phyloP scores from a whole-genome alignment of 2,888 invertebrate genomes.

The Carpatolechia fugitivella region DNA sequence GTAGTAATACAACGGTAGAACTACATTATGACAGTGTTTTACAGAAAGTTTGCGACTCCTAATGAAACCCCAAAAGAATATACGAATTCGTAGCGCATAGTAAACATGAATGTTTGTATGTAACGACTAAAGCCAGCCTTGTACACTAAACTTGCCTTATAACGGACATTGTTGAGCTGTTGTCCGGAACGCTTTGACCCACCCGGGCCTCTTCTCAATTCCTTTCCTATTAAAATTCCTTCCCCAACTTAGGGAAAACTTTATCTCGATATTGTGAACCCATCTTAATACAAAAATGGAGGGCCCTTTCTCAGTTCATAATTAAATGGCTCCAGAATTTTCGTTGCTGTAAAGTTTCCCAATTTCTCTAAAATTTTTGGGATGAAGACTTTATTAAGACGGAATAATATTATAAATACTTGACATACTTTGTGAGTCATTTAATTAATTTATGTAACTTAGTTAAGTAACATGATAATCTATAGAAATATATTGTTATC shows the following conservation, averaged over 20 bases:
- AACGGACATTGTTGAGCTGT: conserved; percentile 48
- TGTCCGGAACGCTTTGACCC: conserved; percentile 56
- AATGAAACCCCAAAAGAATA: no score
- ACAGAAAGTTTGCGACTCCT: no score
- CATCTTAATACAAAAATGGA: conserved; percentile 14
- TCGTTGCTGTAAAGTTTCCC: neutral
- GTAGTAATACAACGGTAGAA: no score
- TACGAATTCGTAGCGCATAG: neutral
- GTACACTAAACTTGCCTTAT: conserved; percentile 12
- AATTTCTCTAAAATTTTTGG: neutral
- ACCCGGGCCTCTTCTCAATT: conserved; percentile 50
- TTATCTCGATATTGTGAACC: conserved; percentile 33
- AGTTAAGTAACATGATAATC: no score
- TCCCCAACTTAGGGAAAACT: conserved; percentile 51
- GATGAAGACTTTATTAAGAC: neutral
- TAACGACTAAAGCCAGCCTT: neutral
- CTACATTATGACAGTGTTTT: no score
- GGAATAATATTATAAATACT: neutral
- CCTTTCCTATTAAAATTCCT: conserved; percentile 71
- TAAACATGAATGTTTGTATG: neutral
- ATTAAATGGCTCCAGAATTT: conserved; percentile 8
- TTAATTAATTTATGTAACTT: neutral
- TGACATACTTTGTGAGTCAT: neutral
- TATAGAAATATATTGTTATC: no score
- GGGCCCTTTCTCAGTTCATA: conserved; percentile 3